Percentiles rank a stretch among this genome's conserved stretches.
phyloP scores from a whole-genome alignment of 2,797 vertebrate species.

The Pogoniulus pusillus region DNA sequence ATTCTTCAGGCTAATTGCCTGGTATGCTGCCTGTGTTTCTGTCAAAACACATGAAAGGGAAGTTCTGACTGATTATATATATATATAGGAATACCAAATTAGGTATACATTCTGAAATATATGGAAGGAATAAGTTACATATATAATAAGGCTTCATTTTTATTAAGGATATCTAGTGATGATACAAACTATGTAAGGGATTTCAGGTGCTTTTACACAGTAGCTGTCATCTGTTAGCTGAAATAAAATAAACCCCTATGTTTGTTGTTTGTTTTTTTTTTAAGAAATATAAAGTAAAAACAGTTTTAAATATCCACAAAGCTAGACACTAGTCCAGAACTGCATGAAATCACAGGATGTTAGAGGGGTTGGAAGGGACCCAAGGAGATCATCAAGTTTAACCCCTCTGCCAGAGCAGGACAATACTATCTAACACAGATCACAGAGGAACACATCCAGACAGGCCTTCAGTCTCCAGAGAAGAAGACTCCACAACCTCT shows the following conservation, averaged over 20 bases:
- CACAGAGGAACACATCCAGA: no score
- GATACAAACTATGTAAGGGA: constrained; percentile 39
- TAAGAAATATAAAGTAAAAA: neutral
- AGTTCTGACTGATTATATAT: constrained; percentile 27
- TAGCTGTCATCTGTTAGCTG: constrained; percentile 48
- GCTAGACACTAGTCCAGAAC: neutral
- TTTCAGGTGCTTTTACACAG: constrained; percentile 40
- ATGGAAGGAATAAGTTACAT: constrained; percentile 48
- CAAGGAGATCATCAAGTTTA: no score
- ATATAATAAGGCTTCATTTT: constrained; percentile 59
- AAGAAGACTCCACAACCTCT: no score
- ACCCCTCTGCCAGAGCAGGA: no score
- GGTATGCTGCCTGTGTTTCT: constrained; percentile 43
- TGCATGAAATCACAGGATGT: constrained; percentile 11
- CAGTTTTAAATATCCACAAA: constrained; percentile 18
- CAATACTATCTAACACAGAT: no score
- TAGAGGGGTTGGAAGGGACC: no score
- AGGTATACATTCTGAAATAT: constrained; percentile 55
- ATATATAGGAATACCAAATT: constrained; percentile 59
- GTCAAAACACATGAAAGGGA: constrained; percentile 67
- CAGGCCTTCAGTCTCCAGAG: no score
- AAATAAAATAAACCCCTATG: constrained; percentile 40
- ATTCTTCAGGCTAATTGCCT: constrained; percentile 64
- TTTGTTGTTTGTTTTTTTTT: no score
- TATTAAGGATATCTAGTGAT: constrained; percentile 44